Base-by-base conservation (phyloP, 37 sponge, comb jelly and placozoan species). In the Mnemiopsis leidyi region DNA sequence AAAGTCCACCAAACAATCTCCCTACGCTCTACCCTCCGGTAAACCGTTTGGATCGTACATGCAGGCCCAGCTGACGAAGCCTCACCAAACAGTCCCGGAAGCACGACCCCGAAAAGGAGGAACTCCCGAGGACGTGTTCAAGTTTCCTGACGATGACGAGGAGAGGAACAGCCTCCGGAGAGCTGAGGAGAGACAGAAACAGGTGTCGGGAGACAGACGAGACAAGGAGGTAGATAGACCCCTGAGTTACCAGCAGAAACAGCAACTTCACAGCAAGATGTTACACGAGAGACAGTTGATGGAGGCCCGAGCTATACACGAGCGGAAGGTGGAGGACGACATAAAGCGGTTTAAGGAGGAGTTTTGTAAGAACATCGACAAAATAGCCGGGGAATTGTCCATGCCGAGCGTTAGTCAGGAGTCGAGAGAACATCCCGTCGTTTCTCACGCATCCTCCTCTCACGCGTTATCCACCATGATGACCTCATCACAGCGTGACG, bases 41-140 rank as follows among this genome's bases (percentile, higher is more conserved):
- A 77, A 77, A 32, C 79, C 34, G 35, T 77, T 31, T 32, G 36
- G 36, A 33, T 20, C 79, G 79, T 77, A 77, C 79, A 77, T 77
- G 79, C 79, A 77, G 36, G 79, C 79, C 32, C 79, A 77, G 79
- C 79, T 77, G 32, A 77, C 79, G 20, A 77, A 77, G 18, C 79
- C 79, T 36, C 79, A 77, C 79, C 32, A 26, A 36, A 77, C 35
- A 3, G 79, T 77, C 32, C 32, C 35, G 1, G 79, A 77, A 20
- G 36, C 32, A 0, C 79, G 90, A 28, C 23, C 38, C 90, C 61
- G 90, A 13, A 85, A 85, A 21, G 24, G 23, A 1, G 61, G 90
- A 37, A 85, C 24, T 38, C 90, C 90, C 0, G 90, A 85, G 90
- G 90, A 85, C 61, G 90, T 85, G 39, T 85, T 85, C 90, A 38